Base-by-base conservation (phyloP, 2,113 vertebrate genomes). In the Telmatochromis sp. region DNA sequence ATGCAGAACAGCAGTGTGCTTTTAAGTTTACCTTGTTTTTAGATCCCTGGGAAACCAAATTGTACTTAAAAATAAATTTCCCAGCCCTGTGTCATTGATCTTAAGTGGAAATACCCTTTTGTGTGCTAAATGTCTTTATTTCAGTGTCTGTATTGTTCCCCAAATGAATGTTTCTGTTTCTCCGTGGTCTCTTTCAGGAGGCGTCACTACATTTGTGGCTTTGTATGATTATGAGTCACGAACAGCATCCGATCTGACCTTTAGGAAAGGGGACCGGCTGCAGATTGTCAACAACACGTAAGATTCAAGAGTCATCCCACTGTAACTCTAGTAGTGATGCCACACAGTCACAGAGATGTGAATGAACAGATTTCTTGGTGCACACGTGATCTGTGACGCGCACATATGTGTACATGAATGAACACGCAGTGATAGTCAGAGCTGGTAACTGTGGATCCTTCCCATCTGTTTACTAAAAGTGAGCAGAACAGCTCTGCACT, bases 281-380 rank as follows among this genome's bases (percentile, higher is more conserved):
- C 98, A 99, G 90, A 99, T 99, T 7, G 97, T 99, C 96, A 99
- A 99, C 96, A 99, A 99, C 97, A 99, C 98, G 98, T 99, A 97
- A 98, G 98, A 97, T 86, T 60, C 85, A 15, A 13, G 86, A 42
- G 53, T 87, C 68, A 17, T 60, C 78, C 13, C 19, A 28, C 21
- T 79, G 31, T 92, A 78, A 51, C 28, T 55, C 26, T 33, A 63
- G 33, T 65, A 65, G 50, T 55, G 40, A 55, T 42, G 78, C 58
- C 26, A 9, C 8, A 26, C n/a, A 15, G 63, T 82, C 51, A 45
- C 68, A 75, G 37, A 86, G 23, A 84, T 68, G 26, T 40, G 57
- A 82, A 65, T 31, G 26, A 89, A 50, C 57, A 58, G 80, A 94
- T 91, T 90, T 87, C 63, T 82, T 57, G 19, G 86, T 19, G 23